phyloP scores from a whole-genome alignment of 1,140 invertebrate genomes.

The Halesus radiatus region DNA sequence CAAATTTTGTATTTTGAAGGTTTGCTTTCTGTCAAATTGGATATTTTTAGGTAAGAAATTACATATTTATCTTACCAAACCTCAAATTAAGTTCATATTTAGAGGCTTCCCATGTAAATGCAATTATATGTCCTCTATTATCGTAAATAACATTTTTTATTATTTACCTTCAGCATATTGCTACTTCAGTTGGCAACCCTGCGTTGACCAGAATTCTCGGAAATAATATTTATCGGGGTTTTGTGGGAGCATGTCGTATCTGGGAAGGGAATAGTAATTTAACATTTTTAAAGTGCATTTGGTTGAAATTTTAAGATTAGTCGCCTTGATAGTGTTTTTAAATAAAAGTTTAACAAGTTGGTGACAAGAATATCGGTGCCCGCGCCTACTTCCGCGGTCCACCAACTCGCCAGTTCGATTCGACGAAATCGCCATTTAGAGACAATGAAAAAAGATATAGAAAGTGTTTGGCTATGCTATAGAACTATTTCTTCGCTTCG shows the following conservation, averaged over 20 bases:
- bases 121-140: too few species aligned
- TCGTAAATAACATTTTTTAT: too few species aligned
- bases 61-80: not conserved
- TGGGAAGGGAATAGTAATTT: not conserved
- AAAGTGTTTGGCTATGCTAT: constrained; percentile 12
- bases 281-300: not conserved
- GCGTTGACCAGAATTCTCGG: constrained; percentile 7
- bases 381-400: not conserved
- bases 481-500: not conserved
- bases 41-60: not conserved
- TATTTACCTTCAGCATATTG: too few species aligned
- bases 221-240: constrained; percentile 19
- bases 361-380: not conserved
- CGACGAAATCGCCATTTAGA: constrained; percentile 39
- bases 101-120: too few species aligned
- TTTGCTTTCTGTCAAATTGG: not conserved
- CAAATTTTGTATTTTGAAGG: not conserved
- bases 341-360: not conserved
- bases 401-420: not conserved
- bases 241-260: constrained; percentile 7
- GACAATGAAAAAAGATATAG: constrained; percentile 46
- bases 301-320: not conserved
- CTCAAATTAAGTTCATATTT: too few species aligned
- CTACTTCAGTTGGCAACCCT: not conserved
- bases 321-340: not conserved